Conservation (phyloP, 2,888 invertebrate genomes). For the Abrostola triplasia region DNA sequence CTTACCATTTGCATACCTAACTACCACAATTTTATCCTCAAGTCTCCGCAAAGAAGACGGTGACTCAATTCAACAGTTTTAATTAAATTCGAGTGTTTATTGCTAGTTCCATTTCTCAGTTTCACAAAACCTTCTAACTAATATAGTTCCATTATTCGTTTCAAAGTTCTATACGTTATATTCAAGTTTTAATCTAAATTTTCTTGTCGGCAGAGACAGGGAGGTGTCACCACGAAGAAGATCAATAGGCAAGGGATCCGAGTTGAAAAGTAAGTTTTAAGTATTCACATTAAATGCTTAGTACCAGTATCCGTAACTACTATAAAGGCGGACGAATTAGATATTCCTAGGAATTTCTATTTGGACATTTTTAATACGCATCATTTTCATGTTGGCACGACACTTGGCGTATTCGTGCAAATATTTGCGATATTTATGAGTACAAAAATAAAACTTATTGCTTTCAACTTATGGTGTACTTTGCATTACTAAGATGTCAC, state of each 20-base stretch:
- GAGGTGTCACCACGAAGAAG: slow-evolving; percentile 89
- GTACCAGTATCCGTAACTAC: not conserved
- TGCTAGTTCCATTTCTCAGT: slow-evolving; percentile 6
- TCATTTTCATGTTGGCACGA: no score
- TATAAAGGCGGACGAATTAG: no score
- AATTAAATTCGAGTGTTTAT: not conserved
- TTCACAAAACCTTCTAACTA: slow-evolving; percentile 30
- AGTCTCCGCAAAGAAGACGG: no score
- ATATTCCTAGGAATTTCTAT: no score
- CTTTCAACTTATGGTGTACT: no score
- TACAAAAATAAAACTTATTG: no score
- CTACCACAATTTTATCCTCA: no score
- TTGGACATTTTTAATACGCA: no score
- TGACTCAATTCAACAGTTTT: not conserved
- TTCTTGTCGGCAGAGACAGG: slow-evolving; percentile 89
- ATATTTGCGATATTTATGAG: no score
- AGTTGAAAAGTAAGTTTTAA: slow-evolving; percentile 84
- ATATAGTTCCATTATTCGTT: slow-evolving; percentile 38
- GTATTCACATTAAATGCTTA: slow-evolving; percentile 25
- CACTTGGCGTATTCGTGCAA: no score
- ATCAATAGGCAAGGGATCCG: slow-evolving; percentile 83
- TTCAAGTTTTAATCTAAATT: slow-evolving; percentile 85
- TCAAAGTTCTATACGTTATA: slow-evolving; percentile 45
- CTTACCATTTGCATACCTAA: no score
- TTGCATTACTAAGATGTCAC: no score